phyloP scores from a whole-genome alignment of 1,140 invertebrate genomes.

The Psilanteris sp. region DNA sequence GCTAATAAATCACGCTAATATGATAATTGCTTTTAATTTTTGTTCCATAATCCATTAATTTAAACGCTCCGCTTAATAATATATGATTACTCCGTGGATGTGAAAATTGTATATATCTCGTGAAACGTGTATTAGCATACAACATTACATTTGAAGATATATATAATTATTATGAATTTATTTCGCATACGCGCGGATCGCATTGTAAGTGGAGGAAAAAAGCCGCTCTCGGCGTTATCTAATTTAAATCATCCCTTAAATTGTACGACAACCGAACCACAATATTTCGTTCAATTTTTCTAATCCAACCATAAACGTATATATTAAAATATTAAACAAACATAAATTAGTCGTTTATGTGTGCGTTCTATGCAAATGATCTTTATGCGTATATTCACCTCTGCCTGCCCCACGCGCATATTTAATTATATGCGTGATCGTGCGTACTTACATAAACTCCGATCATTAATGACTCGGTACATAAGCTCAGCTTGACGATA shows the following conservation, averaged over 20 bases:
- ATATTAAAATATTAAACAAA: conserved; percentile 57
- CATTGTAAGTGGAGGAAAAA: too few relatives aligned
- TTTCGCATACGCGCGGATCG: too few relatives aligned
- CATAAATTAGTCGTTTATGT: conserved; percentile 53
- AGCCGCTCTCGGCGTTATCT: neutral
- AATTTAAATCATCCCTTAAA: conserved; percentile 14
- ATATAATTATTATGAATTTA: too few relatives aligned
- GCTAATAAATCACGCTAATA: too few relatives aligned
- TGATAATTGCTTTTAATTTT: too few relatives aligned
- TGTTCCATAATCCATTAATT: too few relatives aligned
- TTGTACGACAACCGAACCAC: conserved; percentile 3
- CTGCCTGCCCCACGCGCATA: conserved; percentile 36
- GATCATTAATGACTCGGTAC: conserved; percentile 65
- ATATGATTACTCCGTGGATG: too few relatives aligned
- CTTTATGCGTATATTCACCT: conserved; percentile 64
- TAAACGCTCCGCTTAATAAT: too few relatives aligned
- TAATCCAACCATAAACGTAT: conserved; percentile 7
- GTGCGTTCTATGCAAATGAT: conserved; percentile 50
- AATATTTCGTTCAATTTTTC: conserved; percentile 18
- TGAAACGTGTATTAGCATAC: too few relatives aligned
- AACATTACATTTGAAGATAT: too few relatives aligned
- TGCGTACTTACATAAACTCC: conserved; percentile 55
- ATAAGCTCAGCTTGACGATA: conserved; percentile 54
- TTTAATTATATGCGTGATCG: conserved; percentile 65
- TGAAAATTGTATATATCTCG: too few relatives aligned